A percentile compares a stretch with the other conserved stretches of the same genome.
Evolutionary conservation across 2,797 vertebrate species (phyloP).

Genomic region (Oophaga sylvatica): DNA sequence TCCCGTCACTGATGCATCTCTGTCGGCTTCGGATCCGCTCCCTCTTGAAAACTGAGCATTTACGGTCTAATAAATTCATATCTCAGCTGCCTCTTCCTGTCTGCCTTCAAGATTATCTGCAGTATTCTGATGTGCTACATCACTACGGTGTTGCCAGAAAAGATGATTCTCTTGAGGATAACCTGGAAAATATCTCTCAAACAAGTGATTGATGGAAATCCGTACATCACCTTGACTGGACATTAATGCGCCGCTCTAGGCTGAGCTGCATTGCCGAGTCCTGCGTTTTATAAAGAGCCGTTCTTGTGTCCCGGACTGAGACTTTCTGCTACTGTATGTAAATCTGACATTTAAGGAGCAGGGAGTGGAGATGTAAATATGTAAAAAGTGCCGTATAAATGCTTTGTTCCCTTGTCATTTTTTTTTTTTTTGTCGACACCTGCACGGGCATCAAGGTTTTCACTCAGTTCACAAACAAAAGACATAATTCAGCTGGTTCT

Average conservation of each 20-base stretch:
- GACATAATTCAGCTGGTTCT: background rate
- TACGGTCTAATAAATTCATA: conserved; percentile 67
- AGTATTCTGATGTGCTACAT: conserved; percentile 73
- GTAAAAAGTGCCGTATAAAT: background rate
- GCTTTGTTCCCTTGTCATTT: background rate
- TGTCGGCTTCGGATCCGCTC: conserved; percentile 79
- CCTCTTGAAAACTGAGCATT: conserved; percentile 65
- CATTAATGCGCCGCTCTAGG: background rate
- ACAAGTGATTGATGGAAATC: conserved; percentile 42
- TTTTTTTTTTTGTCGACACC: background rate
- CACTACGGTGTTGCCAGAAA: conserved; percentile 58
- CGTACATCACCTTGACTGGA: conserved; percentile 14
- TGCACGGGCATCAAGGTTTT: background rate
- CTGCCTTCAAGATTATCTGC: conserved; percentile 76
- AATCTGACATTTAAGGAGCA: background rate
- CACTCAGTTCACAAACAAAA: background rate
- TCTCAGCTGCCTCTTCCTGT: conserved; percentile 71
- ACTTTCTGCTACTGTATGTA: background rate
- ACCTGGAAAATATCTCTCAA: conserved; percentile 51
- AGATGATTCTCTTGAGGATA: conserved; percentile 55
- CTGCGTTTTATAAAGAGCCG: background rate
- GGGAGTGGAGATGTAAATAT: background rate
- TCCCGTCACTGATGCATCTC: conserved; percentile 76
- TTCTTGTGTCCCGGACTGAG: background rate
- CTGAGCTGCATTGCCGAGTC: background rate